Evolutionary conservation across 2,113 vertebrate genomes (phyloP), one percentile per base, ranked within the genome.

Genomic region (Calonectris borealis): DNA sequence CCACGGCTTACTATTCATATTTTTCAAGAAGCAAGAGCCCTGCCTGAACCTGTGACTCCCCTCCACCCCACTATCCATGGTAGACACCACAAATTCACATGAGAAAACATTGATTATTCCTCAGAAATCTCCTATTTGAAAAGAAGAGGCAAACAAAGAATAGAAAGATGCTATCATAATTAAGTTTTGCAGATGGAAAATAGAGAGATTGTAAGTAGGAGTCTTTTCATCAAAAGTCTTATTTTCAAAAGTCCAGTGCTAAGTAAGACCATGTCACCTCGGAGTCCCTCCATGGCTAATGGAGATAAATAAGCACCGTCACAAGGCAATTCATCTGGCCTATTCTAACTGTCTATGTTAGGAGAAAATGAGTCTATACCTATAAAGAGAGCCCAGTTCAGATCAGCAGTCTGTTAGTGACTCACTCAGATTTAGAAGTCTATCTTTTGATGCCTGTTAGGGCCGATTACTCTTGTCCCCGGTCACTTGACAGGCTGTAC

Each of bases 391-490:
- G 8, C 17, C 52, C 40, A 72, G 62, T 89, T 80, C 78, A 85
- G 44, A 83, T 77, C 21, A 93, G 54, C 40, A 85, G 69, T 36
- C 83, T 84, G 60, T 34, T 46, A 69, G 40, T 90, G 95, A 96
- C 78, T 95, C 94, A 91, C 7, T 71, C 61, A 86, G 61, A 91
- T 91, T 94, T 84, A 85, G 81, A 95, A 95, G 77, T 46, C 57
- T 52, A 16, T 65, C 68, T 91, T 85, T 38, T 83, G 87, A 71
- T 85, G 70, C 88, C 65, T 85, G 57, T 57, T 83, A 61, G 73
- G 70, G 72, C 11, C 0, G 1, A 69, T 91, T 78, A 68, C 61
- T 91, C 61, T 75, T 76, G 61, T 49, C 25, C 11, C 81, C 3
- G 9, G 87, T 91, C 87, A 76, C 81, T 77, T 91, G 84, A 79